These are phyloP conservation scores for Erythrocercus mccallii DNA, from an alignment of 2,113 vertebrate genomes.

Conservation along the genomic window DNA sequence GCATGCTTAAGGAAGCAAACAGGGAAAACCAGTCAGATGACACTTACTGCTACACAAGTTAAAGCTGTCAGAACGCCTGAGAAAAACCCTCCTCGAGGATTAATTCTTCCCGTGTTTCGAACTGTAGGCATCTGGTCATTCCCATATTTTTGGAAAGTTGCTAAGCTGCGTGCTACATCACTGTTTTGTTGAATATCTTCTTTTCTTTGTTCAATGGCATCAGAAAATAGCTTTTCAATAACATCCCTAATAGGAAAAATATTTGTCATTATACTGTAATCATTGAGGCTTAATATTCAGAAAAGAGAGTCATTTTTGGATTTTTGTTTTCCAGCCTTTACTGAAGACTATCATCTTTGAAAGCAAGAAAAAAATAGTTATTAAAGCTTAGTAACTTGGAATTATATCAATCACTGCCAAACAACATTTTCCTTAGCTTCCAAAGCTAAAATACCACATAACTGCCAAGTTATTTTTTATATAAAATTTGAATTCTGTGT, in stretches of 20 bases:
- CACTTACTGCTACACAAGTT: conserved; percentile 87
- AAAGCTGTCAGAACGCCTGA: conserved; percentile 89
- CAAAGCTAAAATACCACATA: not conserved
- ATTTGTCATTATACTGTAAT: not conserved
- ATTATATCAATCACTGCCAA: not conserved
- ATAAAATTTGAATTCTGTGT: not conserved
- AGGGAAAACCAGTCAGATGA: not conserved
- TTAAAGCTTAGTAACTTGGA: not conserved
- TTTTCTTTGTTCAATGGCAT: conserved; percentile 77
- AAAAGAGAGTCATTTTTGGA: not conserved
- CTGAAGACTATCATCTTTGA: not conserved
- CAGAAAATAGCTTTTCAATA: conserved; percentile 86
- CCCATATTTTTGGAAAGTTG: conserved; percentile 87
- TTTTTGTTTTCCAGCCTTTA: not conserved
- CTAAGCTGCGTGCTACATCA: conserved; percentile 76
- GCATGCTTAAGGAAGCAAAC: not conserved
- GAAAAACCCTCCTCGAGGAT: conserved; percentile 84
- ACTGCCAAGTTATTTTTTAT: not conserved
- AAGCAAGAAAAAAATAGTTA: not conserved
- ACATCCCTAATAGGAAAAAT: conserved; percentile 79
- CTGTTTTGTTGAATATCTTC: conserved; percentile 81
- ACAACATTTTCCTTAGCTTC: not conserved
- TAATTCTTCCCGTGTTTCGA: conserved; percentile 43
- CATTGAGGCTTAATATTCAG: not conserved
- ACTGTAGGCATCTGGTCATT: conserved; percentile 72